Evolutionary conservation across 2,113 vertebrate genomes (phyloP).

Genomic region (Melanocharis versteri): DNA sequence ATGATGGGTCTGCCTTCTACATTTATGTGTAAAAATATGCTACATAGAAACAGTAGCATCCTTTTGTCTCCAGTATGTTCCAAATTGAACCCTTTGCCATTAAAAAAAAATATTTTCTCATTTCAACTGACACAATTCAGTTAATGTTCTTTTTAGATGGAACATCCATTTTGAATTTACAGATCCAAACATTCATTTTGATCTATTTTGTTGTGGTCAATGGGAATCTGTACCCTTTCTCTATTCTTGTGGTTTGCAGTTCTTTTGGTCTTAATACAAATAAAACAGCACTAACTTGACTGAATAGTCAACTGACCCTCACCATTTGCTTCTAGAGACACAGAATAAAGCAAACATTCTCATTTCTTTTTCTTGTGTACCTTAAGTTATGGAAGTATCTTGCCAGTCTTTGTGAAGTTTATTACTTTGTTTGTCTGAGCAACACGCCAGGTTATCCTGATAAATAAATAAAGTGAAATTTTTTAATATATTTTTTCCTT

Average conservation of each 20-base stretch:
- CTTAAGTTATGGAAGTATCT: neutral
- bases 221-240: neutral
- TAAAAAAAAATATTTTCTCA: neutral
- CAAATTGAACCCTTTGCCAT: rapidly evolving
- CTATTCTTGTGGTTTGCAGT: neutral
- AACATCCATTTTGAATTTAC: neutral
- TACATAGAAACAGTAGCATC: neutral
- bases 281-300: neutral
- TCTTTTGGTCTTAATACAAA: neutral
- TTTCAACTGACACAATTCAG: neutral
- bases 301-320: neutral
- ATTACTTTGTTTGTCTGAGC: neutral
- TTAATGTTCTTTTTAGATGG: neutral
- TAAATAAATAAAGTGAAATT: neutral
- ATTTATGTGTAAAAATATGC: neutral
- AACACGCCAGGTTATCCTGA: neutral
- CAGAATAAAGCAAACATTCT: neutral
- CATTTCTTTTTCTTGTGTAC: neutral
- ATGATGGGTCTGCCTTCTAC: neutral
- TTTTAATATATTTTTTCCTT: neutral
- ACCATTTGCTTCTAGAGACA: neutral
- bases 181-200: neutral
- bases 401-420: neutral
- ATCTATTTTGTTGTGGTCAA: neutral
- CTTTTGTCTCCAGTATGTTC: neutral